Conservation (phyloP, 2,113 vertebrate genomes). For the Nesospiza acunhae region DNA sequence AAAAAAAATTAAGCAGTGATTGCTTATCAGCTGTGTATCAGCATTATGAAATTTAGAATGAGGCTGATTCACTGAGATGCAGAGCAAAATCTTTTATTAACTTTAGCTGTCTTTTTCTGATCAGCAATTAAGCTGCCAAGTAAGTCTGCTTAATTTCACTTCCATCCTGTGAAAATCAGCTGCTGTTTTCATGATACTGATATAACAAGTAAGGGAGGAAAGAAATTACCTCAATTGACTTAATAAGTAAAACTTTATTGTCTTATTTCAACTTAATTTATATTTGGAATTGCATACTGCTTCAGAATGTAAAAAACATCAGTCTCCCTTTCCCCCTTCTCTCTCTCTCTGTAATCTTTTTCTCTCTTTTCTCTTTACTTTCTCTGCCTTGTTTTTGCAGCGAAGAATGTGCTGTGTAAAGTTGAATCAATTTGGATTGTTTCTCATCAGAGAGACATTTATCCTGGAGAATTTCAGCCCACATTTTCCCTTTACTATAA, state of each 20-base stretch:
- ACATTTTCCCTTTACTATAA: background rate
- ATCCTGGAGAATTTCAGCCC: background rate
- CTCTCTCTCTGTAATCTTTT: background rate
- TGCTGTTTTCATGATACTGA: background rate
- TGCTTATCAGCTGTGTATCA: background rate
- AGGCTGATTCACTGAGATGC: background rate
- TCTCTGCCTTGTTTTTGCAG: background rate
- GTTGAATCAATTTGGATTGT: constrained; percentile 4
- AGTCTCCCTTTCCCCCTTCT: background rate
- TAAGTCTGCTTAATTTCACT: background rate
- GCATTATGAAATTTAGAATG: background rate
- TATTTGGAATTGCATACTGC: background rate
- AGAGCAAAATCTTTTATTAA: background rate
- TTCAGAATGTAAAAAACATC: background rate
- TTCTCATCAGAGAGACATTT: background rate
- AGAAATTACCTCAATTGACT: background rate
- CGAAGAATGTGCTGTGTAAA: background rate
- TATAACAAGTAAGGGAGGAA: background rate
- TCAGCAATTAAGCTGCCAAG: background rate
- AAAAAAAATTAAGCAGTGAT: background rate
- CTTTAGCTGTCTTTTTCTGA: background rate
- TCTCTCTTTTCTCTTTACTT: background rate
- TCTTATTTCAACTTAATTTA: background rate
- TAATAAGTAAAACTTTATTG: background rate
- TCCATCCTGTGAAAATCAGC: background rate